These are phyloP conservation scores for Camponotus pennsylvanicus DNA, from an alignment of 1,140 invertebrate genomes.

Conservation along the genomic window DNA sequence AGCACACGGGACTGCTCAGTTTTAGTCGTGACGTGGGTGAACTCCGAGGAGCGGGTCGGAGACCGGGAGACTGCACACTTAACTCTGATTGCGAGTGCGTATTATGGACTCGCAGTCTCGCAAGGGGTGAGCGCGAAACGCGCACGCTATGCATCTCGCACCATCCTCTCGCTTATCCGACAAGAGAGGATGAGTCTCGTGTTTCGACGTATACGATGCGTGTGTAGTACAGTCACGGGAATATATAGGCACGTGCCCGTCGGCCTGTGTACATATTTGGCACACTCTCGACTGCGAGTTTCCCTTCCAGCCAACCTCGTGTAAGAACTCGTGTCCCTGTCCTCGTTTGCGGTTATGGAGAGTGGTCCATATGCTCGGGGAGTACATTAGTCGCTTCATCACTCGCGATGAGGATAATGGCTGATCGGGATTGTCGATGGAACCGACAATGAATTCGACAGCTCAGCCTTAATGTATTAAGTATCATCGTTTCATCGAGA, in stretches of 20 bases:
- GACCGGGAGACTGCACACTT: slow-evolving; percentile 45
- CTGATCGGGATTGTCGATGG: neutral
- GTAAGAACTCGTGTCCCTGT: slow-evolving; percentile 36
- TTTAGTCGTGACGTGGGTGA: slow-evolving; percentile 21
- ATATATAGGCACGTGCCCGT: slow-evolving; percentile 28
- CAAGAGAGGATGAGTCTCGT: neutral
- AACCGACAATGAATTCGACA: neutral
- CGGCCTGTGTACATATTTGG: slow-evolving; percentile 61
- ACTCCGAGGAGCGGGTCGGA: neutral
- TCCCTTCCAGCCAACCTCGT: neutral
- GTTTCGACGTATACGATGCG: slow-evolving; percentile 17
- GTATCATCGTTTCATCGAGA: neutral
- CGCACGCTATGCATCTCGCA: slow-evolving; percentile 40
- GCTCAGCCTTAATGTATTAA: slow-evolving; percentile 24
- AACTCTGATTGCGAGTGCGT: slow-evolving; percentile 67
- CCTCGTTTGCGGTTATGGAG: slow-evolving; percentile 21
- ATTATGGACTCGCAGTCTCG: slow-evolving; percentile 49
- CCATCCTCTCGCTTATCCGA: slow-evolving; percentile 31
- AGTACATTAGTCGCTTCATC: slow-evolving; percentile 41
- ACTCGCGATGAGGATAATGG: neutral
- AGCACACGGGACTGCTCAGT: neutral
- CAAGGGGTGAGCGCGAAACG: slow-evolving; percentile 37
- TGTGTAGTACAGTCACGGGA: slow-evolving; percentile 1
- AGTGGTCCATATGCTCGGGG: slow-evolving; percentile 6
- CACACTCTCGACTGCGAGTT: slow-evolving; percentile 25